Evolutionary conservation across 2,113 vertebrate genomes (phyloP).

Genomic region (Amphiprion percula): DNA sequence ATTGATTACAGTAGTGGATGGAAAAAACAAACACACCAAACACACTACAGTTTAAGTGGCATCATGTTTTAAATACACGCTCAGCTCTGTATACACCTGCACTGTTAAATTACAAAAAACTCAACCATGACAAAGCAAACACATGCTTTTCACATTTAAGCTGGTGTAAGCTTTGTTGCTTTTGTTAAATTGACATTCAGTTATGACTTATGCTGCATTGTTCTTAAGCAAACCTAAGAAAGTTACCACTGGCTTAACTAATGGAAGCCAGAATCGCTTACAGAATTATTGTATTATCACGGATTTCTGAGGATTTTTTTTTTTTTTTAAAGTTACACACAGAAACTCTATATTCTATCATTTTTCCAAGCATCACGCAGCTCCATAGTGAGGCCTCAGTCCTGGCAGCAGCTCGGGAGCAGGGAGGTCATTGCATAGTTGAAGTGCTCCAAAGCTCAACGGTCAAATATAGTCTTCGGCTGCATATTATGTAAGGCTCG

Average conservation of each 20-base stretch:
- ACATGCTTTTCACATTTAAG: background rate
- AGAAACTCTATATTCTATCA: background rate
- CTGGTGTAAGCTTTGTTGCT: background rate
- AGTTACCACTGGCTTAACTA: background rate
- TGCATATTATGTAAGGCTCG: slow-evolving; percentile 54
- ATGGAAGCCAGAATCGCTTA: background rate
- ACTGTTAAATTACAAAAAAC: slow-evolving; percentile 6
- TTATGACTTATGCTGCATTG: background rate
- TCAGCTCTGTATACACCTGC: background rate
- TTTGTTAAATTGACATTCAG: background rate
- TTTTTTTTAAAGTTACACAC: background rate
- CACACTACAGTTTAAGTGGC: slow-evolving; percentile 28
- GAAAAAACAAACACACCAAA: slow-evolving; percentile 49
- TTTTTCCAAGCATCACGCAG: background rate
- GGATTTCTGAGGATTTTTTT: background rate
- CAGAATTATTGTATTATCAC: background rate
- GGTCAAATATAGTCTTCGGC: slow-evolving; percentile 64
- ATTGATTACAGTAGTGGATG: slow-evolving; percentile 72
- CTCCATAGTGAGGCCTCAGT: background rate
- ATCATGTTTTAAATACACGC: background rate
- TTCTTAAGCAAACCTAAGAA: background rate
- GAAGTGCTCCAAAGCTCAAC: slow-evolving; percentile 56
- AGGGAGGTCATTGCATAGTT: slow-evolving; percentile 35
- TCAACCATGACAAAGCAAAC: slow-evolving; percentile 4
- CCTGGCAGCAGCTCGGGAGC: background rate